These are phyloP conservation scores for Rallus limicola DNA, from an alignment of 2,113 vertebrate genomes.

Conservation along the genomic window DNA sequence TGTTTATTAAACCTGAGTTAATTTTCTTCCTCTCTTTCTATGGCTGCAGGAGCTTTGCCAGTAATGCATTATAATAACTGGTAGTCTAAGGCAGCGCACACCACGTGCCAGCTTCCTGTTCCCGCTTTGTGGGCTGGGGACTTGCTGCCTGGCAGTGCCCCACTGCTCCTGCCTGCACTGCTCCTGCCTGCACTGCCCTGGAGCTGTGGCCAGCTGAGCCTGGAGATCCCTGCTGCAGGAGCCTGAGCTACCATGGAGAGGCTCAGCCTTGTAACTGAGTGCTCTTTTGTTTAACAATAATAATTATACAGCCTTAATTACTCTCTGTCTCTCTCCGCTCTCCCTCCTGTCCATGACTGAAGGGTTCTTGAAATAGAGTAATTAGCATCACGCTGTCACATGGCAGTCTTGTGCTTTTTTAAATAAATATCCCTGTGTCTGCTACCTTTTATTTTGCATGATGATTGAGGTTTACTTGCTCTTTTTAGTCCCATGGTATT, in stretches of 20 bases:
- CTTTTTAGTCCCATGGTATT: background rate
- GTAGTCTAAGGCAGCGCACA: background rate
- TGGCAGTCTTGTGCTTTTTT: background rate
- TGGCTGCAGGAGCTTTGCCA: constrained; percentile 30
- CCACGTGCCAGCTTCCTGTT: background rate
- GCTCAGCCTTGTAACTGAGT: background rate
- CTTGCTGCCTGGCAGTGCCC: background rate
- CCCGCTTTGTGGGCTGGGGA: accelerated
- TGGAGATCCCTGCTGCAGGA: background rate
- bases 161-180: background rate
- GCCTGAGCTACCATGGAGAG: background rate
- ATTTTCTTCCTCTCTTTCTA: constrained; percentile 19
- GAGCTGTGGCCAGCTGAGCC: background rate
- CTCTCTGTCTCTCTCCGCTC: background rate
- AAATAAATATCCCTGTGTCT: background rate
- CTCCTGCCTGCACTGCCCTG: background rate
- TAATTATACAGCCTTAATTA: background rate
- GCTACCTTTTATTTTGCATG: background rate
- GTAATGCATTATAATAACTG: background rate
- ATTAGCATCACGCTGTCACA: background rate
- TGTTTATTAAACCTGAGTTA: constrained; percentile 18
- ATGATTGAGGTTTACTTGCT: background rate
- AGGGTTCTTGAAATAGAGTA: background rate
- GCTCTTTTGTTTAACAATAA: background rate
- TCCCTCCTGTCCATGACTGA: background rate